Evolutionary conservation across 2,888 invertebrate species (phyloP).

Genomic region (Mayetiola destructor): DNA sequence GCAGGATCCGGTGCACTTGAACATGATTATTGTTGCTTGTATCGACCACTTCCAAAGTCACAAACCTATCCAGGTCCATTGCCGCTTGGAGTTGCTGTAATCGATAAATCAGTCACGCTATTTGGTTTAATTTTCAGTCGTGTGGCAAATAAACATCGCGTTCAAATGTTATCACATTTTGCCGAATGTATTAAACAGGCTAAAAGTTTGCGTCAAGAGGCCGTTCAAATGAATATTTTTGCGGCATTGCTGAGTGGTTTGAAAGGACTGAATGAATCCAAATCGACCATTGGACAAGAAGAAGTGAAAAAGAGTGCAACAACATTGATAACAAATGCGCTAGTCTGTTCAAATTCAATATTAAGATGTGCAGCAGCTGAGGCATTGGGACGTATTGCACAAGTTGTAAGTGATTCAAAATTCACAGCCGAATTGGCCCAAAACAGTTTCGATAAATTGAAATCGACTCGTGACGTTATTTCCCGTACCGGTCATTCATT

Average conservation of each 20-base stretch:
- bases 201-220: conserved; percentile 84
- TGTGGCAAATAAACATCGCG: conserved; percentile 87
- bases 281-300: conserved; percentile 73
- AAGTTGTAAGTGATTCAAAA: conserved; percentile 71
- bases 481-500: conserved; percentile 77
- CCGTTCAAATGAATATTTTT: conserved; percentile 91
- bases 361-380: conserved; percentile 91
- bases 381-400: conserved; percentile 83
- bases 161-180: conserved; percentile 96
- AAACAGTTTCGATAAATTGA: conserved; percentile 74
- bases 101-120: conserved; percentile 82
- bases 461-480: conserved; percentile 73
- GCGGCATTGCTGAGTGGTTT: conserved; percentile 82
- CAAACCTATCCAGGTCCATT: conserved; percentile 55
- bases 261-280: conserved; percentile 74
- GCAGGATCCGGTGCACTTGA: conserved; percentile 93
- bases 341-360: conserved; percentile 59
- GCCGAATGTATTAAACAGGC: conserved; percentile 86
- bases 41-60: conserved; percentile 45
- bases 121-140: conserved; percentile 91
- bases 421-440: conserved; percentile 83
- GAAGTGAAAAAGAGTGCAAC: conserved; percentile 76
- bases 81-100: conserved; percentile 89
- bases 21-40: conserved; percentile 88
- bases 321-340: conserved; percentile 62